Percentiles rank a stretch among this genome's conserved stretches.
Conservation (phyloP, 1,140 invertebrate species). For the Daktulosphaira vitifoliae region DNA sequence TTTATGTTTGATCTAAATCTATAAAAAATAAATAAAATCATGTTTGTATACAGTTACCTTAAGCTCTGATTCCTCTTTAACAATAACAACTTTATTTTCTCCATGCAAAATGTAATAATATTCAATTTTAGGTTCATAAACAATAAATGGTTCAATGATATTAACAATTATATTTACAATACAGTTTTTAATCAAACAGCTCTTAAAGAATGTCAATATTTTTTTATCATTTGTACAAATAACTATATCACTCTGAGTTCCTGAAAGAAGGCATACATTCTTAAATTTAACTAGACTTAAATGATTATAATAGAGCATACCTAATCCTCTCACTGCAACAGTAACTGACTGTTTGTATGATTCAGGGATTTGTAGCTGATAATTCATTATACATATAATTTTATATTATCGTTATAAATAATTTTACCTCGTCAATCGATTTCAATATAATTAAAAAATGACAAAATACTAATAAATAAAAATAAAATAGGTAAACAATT, state of each 20-base stretch:
- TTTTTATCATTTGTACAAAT: conserved; percentile 17
- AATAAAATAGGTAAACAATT: background rate
- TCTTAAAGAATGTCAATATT: background rate
- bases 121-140: background rate
- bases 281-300: background rate
- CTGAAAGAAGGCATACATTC: background rate
- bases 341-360: background rate
- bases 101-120: conserved; percentile 21
- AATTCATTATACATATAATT: background rate
- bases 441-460: background rate
- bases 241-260: background rate
- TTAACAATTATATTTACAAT: background rate
- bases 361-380: background rate
- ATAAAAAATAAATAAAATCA: no score
- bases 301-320: no score
- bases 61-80: conserved; percentile 8
- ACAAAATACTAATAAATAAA: conserved; percentile 1
- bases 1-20: no score
- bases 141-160: conserved; percentile 10
- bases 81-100: conserved; percentile 20
- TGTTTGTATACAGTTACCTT: background rate
- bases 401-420: no score
- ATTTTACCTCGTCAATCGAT: no score
- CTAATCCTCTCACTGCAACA: conserved; percentile 1
- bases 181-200: conserved; percentile 8